A percentile compares a stretch with the other conserved stretches of the same genome.
phyloP scores from a whole-genome alignment of 35 echinoderm and acorn worm genomes.

The Apostichopus japonicus region DNA sequence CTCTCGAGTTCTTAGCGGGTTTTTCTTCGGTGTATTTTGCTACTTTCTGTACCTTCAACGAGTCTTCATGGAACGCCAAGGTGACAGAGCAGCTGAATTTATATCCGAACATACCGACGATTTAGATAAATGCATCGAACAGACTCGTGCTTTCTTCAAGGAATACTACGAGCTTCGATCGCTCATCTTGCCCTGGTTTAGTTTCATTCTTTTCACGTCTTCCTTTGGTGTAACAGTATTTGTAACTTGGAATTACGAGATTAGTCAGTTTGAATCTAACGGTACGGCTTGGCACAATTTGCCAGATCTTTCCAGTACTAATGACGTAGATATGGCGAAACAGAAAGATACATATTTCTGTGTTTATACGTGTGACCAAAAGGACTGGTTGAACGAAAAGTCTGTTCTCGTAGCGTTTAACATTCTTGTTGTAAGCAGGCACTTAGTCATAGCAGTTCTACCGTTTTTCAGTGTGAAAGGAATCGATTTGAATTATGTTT shows the following conservation, averaged over 20 bases:
- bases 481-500: slow-evolving; percentile 21
- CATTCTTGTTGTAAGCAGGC: not conserved
- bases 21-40: slow-evolving; percentile 15
- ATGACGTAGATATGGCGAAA: not conserved
- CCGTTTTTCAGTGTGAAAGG: not conserved
- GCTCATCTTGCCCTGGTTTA: slow-evolving; percentile 15
- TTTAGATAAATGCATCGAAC: not conserved
- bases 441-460: not conserved
- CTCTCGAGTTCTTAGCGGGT: not conserved
- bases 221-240: slow-evolving; percentile 2
- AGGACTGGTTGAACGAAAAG: not conserved
- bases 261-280: not conserved
- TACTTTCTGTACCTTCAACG: slow-evolving; percentile 41
- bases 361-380: slow-evolving; percentile 15
- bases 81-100: not conserved
- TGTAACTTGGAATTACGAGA: slow-evolving; percentile 14
- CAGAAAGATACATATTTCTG: not conserved
- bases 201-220: not conserved
- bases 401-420: not conserved
- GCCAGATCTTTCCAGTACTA: too few relatives aligned
- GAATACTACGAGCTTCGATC: not conserved
- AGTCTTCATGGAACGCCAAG: slow-evolving; percentile 2
- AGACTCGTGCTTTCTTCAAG: not conserved
- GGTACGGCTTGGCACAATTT: not conserved
- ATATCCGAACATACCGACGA: not conserved